These are phyloP conservation scores for Lutra lutra DNA, from an alignment of 2,797 vertebrate genomes.

Conservation along the genomic window DNA sequence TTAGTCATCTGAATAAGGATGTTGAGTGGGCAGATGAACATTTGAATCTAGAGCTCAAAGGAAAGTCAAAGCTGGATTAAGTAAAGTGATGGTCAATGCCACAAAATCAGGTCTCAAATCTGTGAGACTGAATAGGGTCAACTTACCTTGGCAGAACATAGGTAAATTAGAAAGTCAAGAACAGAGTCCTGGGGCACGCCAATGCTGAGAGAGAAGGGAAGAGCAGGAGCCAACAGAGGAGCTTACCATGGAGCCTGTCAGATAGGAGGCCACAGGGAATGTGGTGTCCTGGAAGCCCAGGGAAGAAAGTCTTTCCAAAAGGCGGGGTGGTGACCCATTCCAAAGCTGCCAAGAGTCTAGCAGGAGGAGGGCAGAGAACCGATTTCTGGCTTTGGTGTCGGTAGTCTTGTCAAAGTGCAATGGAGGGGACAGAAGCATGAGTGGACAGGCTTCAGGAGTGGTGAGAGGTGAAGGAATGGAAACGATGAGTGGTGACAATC, in stretches of 20 bases:
- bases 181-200: not conserved
- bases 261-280: not conserved
- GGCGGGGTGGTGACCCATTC: rapidly evolving
- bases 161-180: constrained; percentile 9
- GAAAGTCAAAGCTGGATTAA: constrained; percentile 1
- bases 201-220: not conserved
- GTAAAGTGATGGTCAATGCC: not conserved
- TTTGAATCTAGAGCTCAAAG: not conserved
- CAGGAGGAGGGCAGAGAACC: not conserved
- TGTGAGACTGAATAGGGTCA: not conserved
- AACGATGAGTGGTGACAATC: not conserved
- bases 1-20: not conserved
- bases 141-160: not conserved
- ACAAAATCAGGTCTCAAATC: not conserved
- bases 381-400: not conserved
- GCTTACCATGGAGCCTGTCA: not conserved
- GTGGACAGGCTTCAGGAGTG: not conserved
- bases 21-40: not conserved
- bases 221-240: not conserved
- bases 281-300: not conserved
- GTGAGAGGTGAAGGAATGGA: not conserved
- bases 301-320: not conserved
- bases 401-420: not conserved
- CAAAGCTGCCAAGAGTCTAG: not conserved
- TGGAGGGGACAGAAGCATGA: not conserved